Evolutionary conservation across 1,140 invertebrate species (phyloP), one percentile per base, ranked within the genome.

Genomic region (Drosophila nasuta): DNA sequence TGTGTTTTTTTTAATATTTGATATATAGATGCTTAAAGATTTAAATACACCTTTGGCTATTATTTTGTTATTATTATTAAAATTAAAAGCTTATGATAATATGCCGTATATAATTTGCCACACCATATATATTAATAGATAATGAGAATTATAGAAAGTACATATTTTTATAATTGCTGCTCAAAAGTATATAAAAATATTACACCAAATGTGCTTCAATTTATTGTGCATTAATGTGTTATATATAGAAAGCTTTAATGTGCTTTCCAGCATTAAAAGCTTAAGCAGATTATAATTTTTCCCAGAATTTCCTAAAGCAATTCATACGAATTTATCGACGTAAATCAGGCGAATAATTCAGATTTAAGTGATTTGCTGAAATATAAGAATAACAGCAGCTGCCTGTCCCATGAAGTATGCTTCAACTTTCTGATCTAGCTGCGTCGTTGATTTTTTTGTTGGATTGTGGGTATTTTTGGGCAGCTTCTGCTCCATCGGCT

Each of bases 401-500:
- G 41, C n/a, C 11, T 25, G 3, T n/a, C n/a, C 48, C 17, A 25
- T 25, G 52, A 64, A 64, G 20, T 52, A 30, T 41, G 62, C 33
- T 43, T 43, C 7, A 74, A 63, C n/a, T 51, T 76, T 45, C 11
- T 46, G 46, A 20, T 17, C 13, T 30, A 17, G 49, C 48, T 45
- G 41, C 25, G 35, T n/a, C 3, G 33, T 45, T 59, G 13, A 11
- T 59, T 17, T 46, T 35, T 33, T 25, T 25, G 20, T 25, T 25
- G 0, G 20, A 25, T 25, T 25, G 20, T 25, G 20, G 43, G 25
- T 51, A 57, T 11, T 75, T 56, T 48, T n/a, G 17, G 20, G n/a
- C 25, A 56, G 6, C 52, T 58, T 71, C 51, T 52, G 56, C 56
- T 17, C 38, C 48, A 68, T 62, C 15, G 10, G 43, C 49, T 49